Base-by-base conservation (phyloP, 2,888 invertebrate genomes). In the Ctenicera cuprea region DNA sequence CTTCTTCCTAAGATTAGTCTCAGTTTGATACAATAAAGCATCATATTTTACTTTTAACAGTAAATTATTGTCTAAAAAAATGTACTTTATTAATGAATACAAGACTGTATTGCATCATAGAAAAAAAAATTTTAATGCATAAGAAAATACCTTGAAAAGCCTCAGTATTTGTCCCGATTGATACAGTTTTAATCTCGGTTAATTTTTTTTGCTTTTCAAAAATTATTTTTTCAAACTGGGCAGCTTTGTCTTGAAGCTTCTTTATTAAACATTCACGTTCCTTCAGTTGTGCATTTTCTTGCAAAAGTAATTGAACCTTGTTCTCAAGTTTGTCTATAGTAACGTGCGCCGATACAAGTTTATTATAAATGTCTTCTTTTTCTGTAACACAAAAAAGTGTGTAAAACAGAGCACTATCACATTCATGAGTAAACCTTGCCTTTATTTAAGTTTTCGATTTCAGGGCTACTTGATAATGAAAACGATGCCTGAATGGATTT, bases 151-250 rank as follows among this genome's bases (percentile, higher is more conserved):
- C 54, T 66, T 54, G 12, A n/a, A 1, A 12, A 14, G 38, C 0
- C 2, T 67, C 59, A 16, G 80, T 80, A 62, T 80, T 79, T 20
- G 73, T 50, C 4, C 77, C 77, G 37, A 76, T 50, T 9, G 77
- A 74, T 45, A 66, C 14, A 14, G 50, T 20, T 41, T 71, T 37
- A 1, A 68, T 48, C 54, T 71, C 41, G 9, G n/a, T 11, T 18
- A 41, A 43, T 20, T 64, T 26, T 22, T 70, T 64, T 52, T 75
- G 74, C 12, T 72, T 77, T 30, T 80, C 74, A 22, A 75, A 73
- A 43, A 82, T 80, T n/a, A 81, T 73, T 30, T 79, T 74, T 43
- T 82, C 77, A 69, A 82, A 80, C 69, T 78, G 75, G 0, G 76
- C 74, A 2, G 82, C 81, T 73, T 81, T 82, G 22, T 78, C 76